These are phyloP conservation scores for Mesoclemmys tuberculata DNA, from an alignment of 2,113 vertebrate genomes.

Conservation along the genomic window DNA sequence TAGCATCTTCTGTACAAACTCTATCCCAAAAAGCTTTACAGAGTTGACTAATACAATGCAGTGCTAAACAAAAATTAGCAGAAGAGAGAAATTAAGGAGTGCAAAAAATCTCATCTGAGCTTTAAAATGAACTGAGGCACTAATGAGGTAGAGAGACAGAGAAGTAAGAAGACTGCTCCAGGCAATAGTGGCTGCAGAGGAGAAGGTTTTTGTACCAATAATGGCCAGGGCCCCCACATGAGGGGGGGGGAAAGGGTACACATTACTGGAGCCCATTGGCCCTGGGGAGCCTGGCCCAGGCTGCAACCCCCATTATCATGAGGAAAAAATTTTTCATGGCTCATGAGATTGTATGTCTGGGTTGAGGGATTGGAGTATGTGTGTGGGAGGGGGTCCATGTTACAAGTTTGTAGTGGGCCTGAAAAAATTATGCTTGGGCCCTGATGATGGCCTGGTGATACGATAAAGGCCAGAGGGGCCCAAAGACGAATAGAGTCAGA, in stretches of 20 bases:
- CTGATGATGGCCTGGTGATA: not conserved
- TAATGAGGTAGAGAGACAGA: not conserved
- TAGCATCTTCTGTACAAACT: not conserved
- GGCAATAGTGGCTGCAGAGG: rapidly evolving
- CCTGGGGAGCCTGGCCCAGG: too few relatives aligned
- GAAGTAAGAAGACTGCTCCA: not conserved
- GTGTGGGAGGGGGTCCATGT: too few relatives aligned
- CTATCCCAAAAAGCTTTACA: not conserved
- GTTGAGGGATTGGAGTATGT: too few relatives aligned
- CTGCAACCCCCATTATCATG: too few relatives aligned
- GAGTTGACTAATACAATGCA: constrained; percentile 2
- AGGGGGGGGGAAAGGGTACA: too few relatives aligned
- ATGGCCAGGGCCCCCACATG: not conserved
- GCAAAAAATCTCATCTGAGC: not conserved
- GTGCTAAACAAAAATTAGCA: constrained; percentile 10
- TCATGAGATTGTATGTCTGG: too few relatives aligned
- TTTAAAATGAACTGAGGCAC: constrained; percentile 12
- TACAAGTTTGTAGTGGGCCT: too few relatives aligned
- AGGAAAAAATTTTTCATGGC: too few relatives aligned
- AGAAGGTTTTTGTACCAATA: not conserved
- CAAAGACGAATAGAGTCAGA: not conserved
- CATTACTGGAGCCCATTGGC: too few relatives aligned
- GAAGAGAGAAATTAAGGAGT: not conserved
- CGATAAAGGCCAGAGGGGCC: not conserved
- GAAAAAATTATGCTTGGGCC: too few relatives aligned